These are phyloP conservation scores for Decapterus maruadsi DNA, from an alignment of 2,797 vertebrate species.

Conservation along the genomic window DNA sequence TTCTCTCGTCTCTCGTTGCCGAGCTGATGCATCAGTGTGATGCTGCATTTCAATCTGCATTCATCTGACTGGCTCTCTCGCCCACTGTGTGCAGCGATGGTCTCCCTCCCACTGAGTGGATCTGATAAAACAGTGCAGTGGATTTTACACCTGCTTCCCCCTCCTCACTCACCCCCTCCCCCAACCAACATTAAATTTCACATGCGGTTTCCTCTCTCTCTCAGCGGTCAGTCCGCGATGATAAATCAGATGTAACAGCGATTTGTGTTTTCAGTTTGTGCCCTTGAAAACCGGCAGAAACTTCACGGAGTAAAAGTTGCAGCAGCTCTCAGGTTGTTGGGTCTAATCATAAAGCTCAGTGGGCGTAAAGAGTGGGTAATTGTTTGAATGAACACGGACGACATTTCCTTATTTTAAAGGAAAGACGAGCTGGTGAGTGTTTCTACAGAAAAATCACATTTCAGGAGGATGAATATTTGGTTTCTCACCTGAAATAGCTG, in stretches of 20 bases:
- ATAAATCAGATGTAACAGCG: neutral
- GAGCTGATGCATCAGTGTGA: neutral
- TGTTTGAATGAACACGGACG: slow-evolving; percentile 12
- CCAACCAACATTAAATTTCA: slow-evolving; percentile 2
- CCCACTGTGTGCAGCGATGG: neutral
- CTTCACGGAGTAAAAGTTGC: neutral
- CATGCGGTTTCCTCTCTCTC: neutral
- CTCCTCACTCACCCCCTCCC: no score
- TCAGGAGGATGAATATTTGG: slow-evolving; percentile 30
- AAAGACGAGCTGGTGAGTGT: slow-evolving; percentile 4
- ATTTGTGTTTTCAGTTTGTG: neutral
- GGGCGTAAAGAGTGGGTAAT: neutral
- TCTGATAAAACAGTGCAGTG: neutral
- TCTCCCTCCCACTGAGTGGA: neutral
- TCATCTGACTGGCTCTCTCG: neutral
- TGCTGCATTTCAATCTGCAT: slow-evolving; percentile 9
- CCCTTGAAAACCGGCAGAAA: neutral
- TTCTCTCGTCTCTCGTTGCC: neutral
- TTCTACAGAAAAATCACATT: slow-evolving; percentile 1
- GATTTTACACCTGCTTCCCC: neutral
- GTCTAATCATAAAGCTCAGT: neutral
- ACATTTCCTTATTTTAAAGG: slow-evolving; percentile 24
- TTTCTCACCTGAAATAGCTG: slow-evolving; percentile 45
- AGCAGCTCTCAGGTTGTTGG: neutral
- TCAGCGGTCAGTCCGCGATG: neutral